Conservation (phyloP, 2,797 vertebrate species). For the Agapornis canus region DNA sequence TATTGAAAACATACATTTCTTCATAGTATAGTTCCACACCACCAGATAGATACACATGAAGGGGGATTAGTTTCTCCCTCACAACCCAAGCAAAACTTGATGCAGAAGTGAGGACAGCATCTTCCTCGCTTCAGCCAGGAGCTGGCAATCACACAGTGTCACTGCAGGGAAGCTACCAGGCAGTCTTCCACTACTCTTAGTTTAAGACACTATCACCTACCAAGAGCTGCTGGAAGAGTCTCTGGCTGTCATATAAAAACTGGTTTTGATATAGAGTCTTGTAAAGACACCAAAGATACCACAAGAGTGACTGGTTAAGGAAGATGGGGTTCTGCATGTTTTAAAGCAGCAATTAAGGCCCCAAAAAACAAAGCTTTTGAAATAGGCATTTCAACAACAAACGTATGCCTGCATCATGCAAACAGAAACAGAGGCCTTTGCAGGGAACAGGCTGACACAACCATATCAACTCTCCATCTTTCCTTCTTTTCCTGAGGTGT, state of each 20-base stretch:
- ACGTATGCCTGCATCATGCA: neutral
- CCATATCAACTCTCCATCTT: neutral
- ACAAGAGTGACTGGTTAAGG: neutral
- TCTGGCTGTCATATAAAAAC: constrained; percentile 5
- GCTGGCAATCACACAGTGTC: neutral
- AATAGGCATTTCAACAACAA: neutral
- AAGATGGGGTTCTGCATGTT: neutral
- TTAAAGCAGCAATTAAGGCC: neutral
- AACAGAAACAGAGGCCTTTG: neutral
- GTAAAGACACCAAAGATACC: neutral
- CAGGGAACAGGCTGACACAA: neutral
- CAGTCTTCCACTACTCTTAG: neutral
- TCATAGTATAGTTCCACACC: neutral
- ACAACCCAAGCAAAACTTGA: neutral
- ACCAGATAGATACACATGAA: neutral
- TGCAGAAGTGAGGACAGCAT: neutral
- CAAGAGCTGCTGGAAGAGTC: neutral
- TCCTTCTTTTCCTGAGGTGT: too few relatives aligned
- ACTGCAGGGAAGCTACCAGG: neutral
- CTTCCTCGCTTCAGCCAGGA: neutral
- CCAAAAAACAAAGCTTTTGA: neutral
- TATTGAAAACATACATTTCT: constrained; percentile 20
- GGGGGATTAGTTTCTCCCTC: neutral
- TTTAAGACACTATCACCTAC: neutral
- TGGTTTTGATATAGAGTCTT: neutral